Conservation (phyloP, 2,888 invertebrate genomes). For the Lithosia quadra region DNA sequence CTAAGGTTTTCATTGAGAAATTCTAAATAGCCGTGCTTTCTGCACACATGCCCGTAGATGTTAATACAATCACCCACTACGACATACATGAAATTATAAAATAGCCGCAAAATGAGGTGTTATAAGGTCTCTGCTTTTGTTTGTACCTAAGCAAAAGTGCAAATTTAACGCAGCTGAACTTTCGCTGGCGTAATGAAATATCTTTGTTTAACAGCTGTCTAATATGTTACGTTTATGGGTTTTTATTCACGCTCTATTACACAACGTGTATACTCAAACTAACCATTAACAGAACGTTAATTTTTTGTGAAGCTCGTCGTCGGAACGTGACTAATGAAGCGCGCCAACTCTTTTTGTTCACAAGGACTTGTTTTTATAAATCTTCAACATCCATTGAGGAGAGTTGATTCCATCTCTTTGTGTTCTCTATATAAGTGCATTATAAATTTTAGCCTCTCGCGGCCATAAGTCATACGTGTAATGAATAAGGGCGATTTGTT, state of each 20-base stretch:
- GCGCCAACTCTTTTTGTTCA: slow-evolving; percentile 67
- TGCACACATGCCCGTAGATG: too few species aligned
- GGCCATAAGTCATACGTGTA: slow-evolving; percentile 85
- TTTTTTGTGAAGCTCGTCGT: slow-evolving; percentile 59
- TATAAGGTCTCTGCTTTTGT: too few species aligned
- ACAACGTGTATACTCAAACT: slow-evolving; percentile 51
- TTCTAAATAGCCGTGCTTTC: too few species aligned
- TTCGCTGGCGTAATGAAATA: slow-evolving; percentile 37
- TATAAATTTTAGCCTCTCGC: slow-evolving; percentile 76
- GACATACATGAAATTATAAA: too few species aligned
- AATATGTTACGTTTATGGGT: slow-evolving; percentile 45
- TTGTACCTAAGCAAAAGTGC: slow-evolving; percentile 6
- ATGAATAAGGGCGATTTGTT: slow-evolving; percentile 88
- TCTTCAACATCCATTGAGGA: slow-evolving; percentile 60
- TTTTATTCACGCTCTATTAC: slow-evolving; percentile 61
- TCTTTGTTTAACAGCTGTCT: slow-evolving; percentile 46
- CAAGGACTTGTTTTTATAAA: slow-evolving; percentile 68
- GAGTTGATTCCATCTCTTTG: slow-evolving; percentile 69
- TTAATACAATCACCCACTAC: too few species aligned
- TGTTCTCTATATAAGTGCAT: slow-evolving; percentile 78
- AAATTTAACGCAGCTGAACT: slow-evolving; percentile 45
- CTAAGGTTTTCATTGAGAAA: too few species aligned
- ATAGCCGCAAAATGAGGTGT: too few species aligned
- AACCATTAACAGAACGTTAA: slow-evolving; percentile 51
- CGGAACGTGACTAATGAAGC: slow-evolving; percentile 83